A percentile compares a stretch with the other conserved stretches of the same genome.
These are phyloP conservation scores for Orthonevra nobilis DNA, from an alignment of 2,888 invertebrate genomes.

Conservation along the genomic window DNA sequence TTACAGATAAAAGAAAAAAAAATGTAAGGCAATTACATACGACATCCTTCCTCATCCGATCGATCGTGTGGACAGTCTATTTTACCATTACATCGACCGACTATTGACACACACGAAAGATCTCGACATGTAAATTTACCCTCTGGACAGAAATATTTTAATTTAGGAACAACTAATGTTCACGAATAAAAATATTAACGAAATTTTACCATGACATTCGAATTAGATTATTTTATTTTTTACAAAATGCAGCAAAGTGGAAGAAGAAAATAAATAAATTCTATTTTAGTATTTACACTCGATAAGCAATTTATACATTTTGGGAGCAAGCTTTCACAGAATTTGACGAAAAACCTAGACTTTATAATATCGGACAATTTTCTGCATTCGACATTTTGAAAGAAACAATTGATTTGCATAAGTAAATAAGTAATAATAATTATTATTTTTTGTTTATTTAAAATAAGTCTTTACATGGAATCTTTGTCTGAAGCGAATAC, in stretches of 20 bases:
- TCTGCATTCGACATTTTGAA: too few relatives aligned
- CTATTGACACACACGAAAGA: conserved; percentile 86
- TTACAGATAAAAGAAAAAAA: conserved; percentile 2
- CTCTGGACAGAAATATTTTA: conserved; percentile 79
- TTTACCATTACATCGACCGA: conserved; percentile 87
- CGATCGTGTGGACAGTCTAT: conserved; percentile 86
- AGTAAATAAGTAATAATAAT: too few relatives aligned
- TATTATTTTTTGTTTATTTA: too few relatives aligned
- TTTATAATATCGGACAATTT: too few relatives aligned
- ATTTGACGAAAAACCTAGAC: too few relatives aligned
- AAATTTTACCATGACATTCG: conserved; percentile 35
- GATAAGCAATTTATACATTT: background rate
- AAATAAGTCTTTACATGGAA: too few relatives aligned
- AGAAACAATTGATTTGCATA: too few relatives aligned
- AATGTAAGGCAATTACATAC: conserved; percentile 80
- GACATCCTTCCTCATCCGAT: conserved; percentile 84
- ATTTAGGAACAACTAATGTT: conserved; percentile 77
- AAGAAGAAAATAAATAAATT: background rate
- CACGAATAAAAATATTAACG: conserved; percentile 70
- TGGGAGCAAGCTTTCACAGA: conserved; percentile 1
- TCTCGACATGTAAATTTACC: conserved; percentile 87
- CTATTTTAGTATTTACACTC: conserved; percentile 10
- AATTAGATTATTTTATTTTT: too few relatives aligned
- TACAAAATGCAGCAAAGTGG: conserved; percentile 47
- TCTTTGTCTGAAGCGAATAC: too few relatives aligned